Base-by-base conservation (phyloP, 2,888 invertebrate species). In the Listrodromus nycthemerus region DNA sequence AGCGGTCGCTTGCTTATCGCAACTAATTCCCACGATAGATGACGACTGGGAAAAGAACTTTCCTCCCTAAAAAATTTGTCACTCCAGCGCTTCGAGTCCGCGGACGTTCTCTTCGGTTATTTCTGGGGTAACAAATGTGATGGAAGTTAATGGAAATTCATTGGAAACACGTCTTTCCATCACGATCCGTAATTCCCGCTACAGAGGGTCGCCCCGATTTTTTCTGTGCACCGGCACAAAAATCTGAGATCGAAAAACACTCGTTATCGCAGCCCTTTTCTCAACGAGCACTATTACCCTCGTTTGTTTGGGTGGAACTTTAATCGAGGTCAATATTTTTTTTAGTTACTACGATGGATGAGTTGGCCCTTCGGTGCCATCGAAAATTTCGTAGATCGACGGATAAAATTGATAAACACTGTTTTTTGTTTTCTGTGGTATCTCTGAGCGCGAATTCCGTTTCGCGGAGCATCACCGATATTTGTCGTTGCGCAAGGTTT, bases 401-500 rank as follows among this genome's bases (percentile, higher is more conserved):
- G 24, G 41, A 45, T 61, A 13, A 30, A 63, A 61, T 73, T 48
- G 30, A 48, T 73, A 73, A 61, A 63, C 30, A 61, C n/a, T 7
- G 0, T 27, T 27, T 30, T 61, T 58, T 58, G 21, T 24, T 24
- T 21, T 16, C 48, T 48, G 48, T 48, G 8, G 33, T 19, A 19
- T 10, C 16, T 7, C 30, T 1, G 30, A 30, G 30, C 16, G 16
- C 61, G 16, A n/a, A 16, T 61, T 16, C n/a, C 16, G n/a, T 37
- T 77, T 33, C 16, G 30, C 24, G 61, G 45, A 48, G 30, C 19
- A 27, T 48, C 41, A 10, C 48, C 69, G 24, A 69, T 78, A 63
- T 50, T 78, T 50, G 61, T 52, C 70, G 27, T 65, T 52, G 52
- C 52, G 63, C 33, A 71, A 48, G 19, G 13, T 52, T 78, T n/a